These are phyloP conservation scores for Anthophora plumipes DNA, from an alignment of 2,888 invertebrate genomes.

Conservation along the genomic window DNA sequence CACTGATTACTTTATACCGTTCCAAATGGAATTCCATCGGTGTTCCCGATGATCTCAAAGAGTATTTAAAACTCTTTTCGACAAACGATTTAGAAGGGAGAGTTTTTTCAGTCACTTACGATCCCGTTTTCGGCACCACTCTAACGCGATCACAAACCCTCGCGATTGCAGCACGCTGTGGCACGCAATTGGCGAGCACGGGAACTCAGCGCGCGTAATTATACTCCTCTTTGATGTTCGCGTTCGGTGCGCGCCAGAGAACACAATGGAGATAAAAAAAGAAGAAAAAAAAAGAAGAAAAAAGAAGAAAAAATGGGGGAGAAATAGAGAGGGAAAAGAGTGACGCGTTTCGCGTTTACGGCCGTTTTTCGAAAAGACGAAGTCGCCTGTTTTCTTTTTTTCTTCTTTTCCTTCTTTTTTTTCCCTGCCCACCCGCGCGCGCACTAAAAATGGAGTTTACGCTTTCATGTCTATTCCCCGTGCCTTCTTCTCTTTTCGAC, in stretches of 20 bases:
- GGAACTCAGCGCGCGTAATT: slow-evolving; percentile 56
- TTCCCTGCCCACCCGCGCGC: background rate
- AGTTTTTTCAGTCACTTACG: background rate
- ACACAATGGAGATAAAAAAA: slow-evolving; percentile 47
- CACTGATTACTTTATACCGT: slow-evolving; percentile 6
- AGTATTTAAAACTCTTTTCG: background rate
- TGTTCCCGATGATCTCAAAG: background rate
- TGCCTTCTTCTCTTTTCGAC: background rate
- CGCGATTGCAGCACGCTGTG: slow-evolving; percentile 24
- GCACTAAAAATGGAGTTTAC: slow-evolving; percentile 28
- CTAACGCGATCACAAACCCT: slow-evolving; percentile 40
- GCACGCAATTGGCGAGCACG: slow-evolving; percentile 46
- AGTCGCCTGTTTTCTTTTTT: slow-evolving; percentile 24
- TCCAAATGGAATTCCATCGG: background rate
- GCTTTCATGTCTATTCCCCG: slow-evolving; percentile 22
- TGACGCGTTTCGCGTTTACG: slow-evolving; percentile 41
- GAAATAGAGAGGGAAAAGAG: slow-evolving; percentile 13
- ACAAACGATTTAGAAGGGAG: background rate
- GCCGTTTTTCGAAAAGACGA: slow-evolving; percentile 50
- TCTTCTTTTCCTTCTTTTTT: no score
- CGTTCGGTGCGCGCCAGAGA: slow-evolving; percentile 34
- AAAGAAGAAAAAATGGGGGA: background rate
- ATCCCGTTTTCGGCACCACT: slow-evolving; percentile 1
- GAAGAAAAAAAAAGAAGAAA: slow-evolving; percentile 3
- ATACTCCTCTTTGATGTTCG: slow-evolving; percentile 57